Base-by-base conservation (phyloP, 2,797 vertebrate genomes). In the Moxostoma hubbsi region DNA sequence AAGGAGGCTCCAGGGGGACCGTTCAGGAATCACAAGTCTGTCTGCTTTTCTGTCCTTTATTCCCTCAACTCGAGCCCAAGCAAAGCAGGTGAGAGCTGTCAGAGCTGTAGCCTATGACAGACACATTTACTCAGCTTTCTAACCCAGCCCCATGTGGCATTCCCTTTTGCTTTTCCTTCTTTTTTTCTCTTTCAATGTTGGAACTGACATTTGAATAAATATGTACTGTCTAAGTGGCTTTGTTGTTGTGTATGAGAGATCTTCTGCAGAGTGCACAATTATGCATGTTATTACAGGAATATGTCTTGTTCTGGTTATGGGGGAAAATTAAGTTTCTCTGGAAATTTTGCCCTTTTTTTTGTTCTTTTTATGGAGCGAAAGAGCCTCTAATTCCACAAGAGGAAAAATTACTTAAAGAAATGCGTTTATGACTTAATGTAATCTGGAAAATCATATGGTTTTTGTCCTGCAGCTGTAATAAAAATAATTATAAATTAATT, bases 131-230 rank as follows among this genome's bases (percentile, higher is more conserved):
- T 86, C 90, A 70, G 83, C 88, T 89, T 89, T 88, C 91, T 86
- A 88, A 88, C 89, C 84, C 87, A 86, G 85, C 83, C 87, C 91
- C 89, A 87, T 86, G 85, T 90, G 92, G 88, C 88, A 90, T 91
- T 91, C 75, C 49, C 68, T 24, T 70, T 68, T 89, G 36, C 65
- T 63, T 88, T 84, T 81, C 81, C 51, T 53, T 78, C 71, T 82
- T 87, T 76, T 82, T 84, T 77, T 51, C 47, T 68, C 70, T 80
- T 81, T 75, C 83, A 82, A 85, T 62, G 71, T 87, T 85, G 82
- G 75, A 92, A 92, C 89, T 93, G 93, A 92, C 92, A 94, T 90
- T 88, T 87, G 86, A 93, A 93, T 94, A 93, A 93, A 93, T 93
- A 91, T 90, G 85, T 90, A 89, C 93, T 90, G 91, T 94, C 91